Base-by-base conservation (phyloP, 2,888 invertebrate species). In the Sturmia bella region DNA sequence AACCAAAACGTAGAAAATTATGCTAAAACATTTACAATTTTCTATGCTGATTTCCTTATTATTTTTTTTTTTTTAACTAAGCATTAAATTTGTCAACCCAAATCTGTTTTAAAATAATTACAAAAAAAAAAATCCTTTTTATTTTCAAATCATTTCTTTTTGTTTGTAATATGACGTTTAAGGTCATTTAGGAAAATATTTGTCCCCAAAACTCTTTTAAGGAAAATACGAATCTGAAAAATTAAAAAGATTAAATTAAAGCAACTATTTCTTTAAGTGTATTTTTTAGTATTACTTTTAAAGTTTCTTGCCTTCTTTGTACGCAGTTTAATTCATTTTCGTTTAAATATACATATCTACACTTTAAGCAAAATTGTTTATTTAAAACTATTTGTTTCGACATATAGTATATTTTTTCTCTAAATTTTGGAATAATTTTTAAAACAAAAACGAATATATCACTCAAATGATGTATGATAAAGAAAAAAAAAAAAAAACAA, bases 261-360 rank as follows among this genome's bases (percentile, higher is more conserved):
- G 11, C 63, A 64, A 64, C 54, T 59, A 75, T 75, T 78, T 73
- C 74, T 64, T 75, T 82, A 82, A 78, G 82, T 78, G 66, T 82
- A 78, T 63, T 66, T 80, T 74, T 61, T 75, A 82, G 74, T 70
- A 75, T 75, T 78, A 78, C 75, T 69, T 66, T 82, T 69, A 72
- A 64, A 50, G 50, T 63, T 57, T 69, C 19, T 3, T 69, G 45
- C 7, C 32, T 59, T 59, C 45, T 69, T 48, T 52, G 61, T 68
- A n/a, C 37, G 41, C 61, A 69, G 41, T 72, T 66, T 68, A 59
- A 21, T 56, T 64, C 50, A 66, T 66, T 39, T 17, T 17, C 21
- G 56, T 56, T 32, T 32, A 7, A 32, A 56, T 37, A 13, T n/a
- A n/a, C n/a, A 57, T 80, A 56, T 24, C 45, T 57, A 48, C 63